Conservation (phyloP, 2,113 vertebrate genomes). For the Chlamydotis undulata region DNA sequence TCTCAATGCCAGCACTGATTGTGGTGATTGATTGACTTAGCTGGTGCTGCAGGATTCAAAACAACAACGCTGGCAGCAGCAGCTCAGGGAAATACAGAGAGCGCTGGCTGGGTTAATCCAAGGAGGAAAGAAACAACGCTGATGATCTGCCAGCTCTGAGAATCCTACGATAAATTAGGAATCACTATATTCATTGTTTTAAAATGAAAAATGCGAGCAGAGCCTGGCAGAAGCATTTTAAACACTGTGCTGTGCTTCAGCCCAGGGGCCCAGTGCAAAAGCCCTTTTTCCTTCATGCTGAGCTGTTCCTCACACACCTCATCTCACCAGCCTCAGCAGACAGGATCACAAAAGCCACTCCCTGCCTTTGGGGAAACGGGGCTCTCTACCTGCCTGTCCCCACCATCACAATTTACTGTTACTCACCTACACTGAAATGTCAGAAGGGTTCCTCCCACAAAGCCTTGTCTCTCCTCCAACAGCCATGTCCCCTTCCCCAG, state of each 20-base stretch:
- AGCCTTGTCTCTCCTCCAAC: not conserved
- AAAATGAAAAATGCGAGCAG: not conserved
- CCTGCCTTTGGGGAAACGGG: not conserved
- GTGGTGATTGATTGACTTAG: constrained; percentile 45
- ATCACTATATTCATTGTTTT: constrained; percentile 26
- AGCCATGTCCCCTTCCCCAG: not conserved
- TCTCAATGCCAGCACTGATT: not conserved
- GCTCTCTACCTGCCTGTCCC: not conserved
- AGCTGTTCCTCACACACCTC: not conserved
- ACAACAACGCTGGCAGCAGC: not conserved
- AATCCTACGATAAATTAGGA: constrained; percentile 12
- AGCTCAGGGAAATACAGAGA: not conserved
- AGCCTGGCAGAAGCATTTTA: constrained; percentile 9
- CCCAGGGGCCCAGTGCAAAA: not conserved
- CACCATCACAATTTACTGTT: not conserved
- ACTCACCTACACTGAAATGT: not conserved
- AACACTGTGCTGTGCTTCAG: not conserved
- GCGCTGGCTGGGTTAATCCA: constrained; percentile 13
- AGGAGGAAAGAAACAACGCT: not conserved
- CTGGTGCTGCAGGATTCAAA: constrained; percentile 40
- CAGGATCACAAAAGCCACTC: not conserved
- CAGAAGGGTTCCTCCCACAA: not conserved
- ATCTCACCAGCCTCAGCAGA: not conserved
- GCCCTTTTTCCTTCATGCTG: not conserved
- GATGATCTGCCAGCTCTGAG: constrained; percentile 32